These are phyloP conservation scores for Tinamus guttatus DNA, from an alignment of 2,113 vertebrate species.

Conservation along the genomic window DNA sequence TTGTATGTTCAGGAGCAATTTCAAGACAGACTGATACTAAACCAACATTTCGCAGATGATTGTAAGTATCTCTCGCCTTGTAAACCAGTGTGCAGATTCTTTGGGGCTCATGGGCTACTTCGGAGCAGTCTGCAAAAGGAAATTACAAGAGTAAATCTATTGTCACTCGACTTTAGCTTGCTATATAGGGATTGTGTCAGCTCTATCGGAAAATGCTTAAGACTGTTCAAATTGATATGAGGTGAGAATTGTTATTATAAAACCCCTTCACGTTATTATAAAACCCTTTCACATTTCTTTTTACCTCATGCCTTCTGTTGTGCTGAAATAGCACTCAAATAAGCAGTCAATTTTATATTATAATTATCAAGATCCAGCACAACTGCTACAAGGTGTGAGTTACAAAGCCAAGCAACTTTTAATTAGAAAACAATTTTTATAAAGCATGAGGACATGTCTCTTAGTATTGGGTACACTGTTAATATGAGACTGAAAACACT, in stretches of 20 bases:
- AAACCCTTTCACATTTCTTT: neutral
- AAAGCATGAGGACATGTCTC: neutral
- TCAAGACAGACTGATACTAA: neutral
- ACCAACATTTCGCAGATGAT: neutral
- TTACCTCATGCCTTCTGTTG: neutral
- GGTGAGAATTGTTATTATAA: slow-evolving; percentile 7
- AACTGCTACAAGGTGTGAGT: neutral
- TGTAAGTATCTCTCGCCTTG: neutral
- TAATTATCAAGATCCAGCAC: slow-evolving; percentile 6
- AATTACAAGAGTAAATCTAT: neutral
- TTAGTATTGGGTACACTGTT: neutral
- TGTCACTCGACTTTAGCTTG: neutral
- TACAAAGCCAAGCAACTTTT: slow-evolving; percentile 18
- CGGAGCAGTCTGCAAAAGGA: neutral
- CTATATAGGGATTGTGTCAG: neutral
- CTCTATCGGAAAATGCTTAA: neutral
- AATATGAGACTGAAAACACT: neutral
- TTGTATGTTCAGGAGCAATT: neutral
- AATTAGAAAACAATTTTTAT: slow-evolving; percentile 20
- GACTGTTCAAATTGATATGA: neutral
- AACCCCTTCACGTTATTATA: neutral
- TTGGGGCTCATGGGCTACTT: neutral
- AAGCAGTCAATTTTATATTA: neutral
- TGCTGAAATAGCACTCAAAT: slow-evolving; percentile 9
- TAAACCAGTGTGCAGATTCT: neutral